phyloP scores from a whole-genome alignment of 2,113 vertebrate species.

The Poeciliopsis prolifica region DNA sequence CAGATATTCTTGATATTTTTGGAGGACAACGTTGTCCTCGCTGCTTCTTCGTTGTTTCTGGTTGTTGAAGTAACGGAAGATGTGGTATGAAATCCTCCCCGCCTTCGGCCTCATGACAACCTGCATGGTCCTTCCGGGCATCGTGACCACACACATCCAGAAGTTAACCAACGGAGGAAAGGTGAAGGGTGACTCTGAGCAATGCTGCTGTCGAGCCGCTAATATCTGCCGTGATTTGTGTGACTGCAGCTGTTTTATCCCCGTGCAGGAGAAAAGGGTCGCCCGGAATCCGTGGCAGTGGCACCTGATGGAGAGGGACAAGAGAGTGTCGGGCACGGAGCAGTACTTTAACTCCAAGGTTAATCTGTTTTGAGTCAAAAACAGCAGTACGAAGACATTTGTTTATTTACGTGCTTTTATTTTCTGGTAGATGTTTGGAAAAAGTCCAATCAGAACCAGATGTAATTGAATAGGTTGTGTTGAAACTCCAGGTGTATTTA shows the following conservation, averaged over 20 bases:
- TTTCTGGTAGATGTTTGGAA: no score
- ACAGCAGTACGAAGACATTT: no score
- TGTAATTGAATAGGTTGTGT: no score
- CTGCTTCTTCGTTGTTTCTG: neutral
- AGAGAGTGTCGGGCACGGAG: slow-evolving; percentile 80
- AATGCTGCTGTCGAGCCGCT: neutral
- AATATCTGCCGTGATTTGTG: neutral
- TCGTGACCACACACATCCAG: slow-evolving; percentile 80
- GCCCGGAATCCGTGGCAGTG: slow-evolving; percentile 82
- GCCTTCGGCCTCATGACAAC: slow-evolving; percentile 79
- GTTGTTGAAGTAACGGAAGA: slow-evolving; percentile 41
- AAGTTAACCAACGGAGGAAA: slow-evolving; percentile 83
- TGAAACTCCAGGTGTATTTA: no score
- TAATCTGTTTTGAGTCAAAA: slow-evolving; percentile 21
- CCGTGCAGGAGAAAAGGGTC: slow-evolving; percentile 84
- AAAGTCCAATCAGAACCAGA: neutral
- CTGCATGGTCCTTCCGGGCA: slow-evolving; percentile 85
- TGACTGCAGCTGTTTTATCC: neutral
- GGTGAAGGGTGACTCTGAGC: slow-evolving; percentile 74
- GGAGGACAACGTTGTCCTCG: neutral
- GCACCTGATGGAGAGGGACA: slow-evolving; percentile 87
- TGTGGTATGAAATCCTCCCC: slow-evolving; percentile 96
- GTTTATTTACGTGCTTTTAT: no score
- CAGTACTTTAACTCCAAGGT: slow-evolving; percentile 83
- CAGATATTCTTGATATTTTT: neutral